Evolutionary conservation across 2,113 vertebrate species (phyloP), one percentile per base, ranked within the genome.

Genomic region (Lathamus discolor): DNA sequence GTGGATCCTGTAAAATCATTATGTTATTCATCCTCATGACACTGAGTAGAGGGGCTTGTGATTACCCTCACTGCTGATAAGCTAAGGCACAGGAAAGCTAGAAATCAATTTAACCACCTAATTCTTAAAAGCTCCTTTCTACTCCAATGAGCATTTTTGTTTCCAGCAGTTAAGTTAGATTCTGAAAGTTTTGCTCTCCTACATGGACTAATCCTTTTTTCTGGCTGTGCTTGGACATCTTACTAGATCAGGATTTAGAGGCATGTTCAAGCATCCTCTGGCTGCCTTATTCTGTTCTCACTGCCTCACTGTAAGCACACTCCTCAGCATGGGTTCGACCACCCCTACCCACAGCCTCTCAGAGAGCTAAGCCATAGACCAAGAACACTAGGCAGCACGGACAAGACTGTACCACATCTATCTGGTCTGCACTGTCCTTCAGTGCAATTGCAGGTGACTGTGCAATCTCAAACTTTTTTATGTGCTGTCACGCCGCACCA

Each of bases 281-380:
- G 14, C 10, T 3, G 1, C 57, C 15, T 19, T 59, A 28, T 22
- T 66, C 51, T 54, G 19, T n/a, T 43, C 39, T 48, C 37, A 33
- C 51, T 59, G 46, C 24, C 41, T 29, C 22, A 3, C 3, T 27
- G 27, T 8, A 16, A 80, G 23, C 19, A 54, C 0, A 0, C 7
- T 54, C 9, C 17, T 22, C 27, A 72, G 46, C 12, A 31, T 1
- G 23, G 29, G 25, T n/a, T 41, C 86, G 37, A 19, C 62, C 43
- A n/a, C 3, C 2, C 12, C 31, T 28, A 15, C 29, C 14, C 2
- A 2, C 73, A 52, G 41, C 7, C 33, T 77, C 73, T 43, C 54
- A 64, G 64, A 43, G 6, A 86, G 49, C 39, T 57, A 61, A 70
- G 81, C 22, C 59, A 52, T 64, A 86, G 46, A 66, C 23, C 29